Evolutionary conservation across 2,797 vertebrate genomes (phyloP).

Genomic region (Australoheros facetus): DNA sequence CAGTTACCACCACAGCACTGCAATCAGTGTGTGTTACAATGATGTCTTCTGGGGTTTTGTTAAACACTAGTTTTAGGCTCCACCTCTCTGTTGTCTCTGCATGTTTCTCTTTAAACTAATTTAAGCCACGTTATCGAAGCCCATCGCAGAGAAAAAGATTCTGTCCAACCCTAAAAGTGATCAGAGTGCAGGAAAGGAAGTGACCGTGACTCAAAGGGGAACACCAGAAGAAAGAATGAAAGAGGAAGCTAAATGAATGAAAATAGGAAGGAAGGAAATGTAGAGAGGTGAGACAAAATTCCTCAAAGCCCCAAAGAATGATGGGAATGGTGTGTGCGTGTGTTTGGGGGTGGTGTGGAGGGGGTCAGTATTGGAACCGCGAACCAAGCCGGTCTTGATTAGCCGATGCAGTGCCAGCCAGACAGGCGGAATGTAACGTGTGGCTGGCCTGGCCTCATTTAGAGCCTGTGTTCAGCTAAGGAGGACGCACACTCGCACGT

Average conservation of each 20-base stretch:
- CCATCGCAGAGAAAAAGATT: constrained; percentile 28
- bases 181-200: constrained; percentile 3
- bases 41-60: background rate
- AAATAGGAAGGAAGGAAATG: constrained; percentile 55
- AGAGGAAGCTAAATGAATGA: constrained; percentile 17
- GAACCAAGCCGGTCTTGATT: constrained; percentile 76
- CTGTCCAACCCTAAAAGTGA: constrained; percentile 42
- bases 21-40: background rate
- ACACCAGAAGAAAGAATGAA: background rate
- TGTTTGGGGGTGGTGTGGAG: background rate
- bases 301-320: constrained; percentile 56
- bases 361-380: constrained; percentile 36
- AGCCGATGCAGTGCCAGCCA: constrained; percentile 71
- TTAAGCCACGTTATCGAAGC: constrained; percentile 68
- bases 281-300: constrained; percentile 57
- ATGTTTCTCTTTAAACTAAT: constrained; percentile 42
- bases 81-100: constrained; percentile 27
- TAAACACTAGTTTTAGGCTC: background rate
- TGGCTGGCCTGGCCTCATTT: constrained; percentile 78
- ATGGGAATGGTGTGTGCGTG: constrained; percentile 41
- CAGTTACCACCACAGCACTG: background rate
- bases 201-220: constrained; percentile 26
- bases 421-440: constrained; percentile 77
- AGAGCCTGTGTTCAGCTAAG: constrained; percentile 59
- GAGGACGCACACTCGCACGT: constrained; percentile 27